phyloP scores from a whole-genome alignment of 2,797 vertebrate genomes.

The Taenioides sp. region DNA sequence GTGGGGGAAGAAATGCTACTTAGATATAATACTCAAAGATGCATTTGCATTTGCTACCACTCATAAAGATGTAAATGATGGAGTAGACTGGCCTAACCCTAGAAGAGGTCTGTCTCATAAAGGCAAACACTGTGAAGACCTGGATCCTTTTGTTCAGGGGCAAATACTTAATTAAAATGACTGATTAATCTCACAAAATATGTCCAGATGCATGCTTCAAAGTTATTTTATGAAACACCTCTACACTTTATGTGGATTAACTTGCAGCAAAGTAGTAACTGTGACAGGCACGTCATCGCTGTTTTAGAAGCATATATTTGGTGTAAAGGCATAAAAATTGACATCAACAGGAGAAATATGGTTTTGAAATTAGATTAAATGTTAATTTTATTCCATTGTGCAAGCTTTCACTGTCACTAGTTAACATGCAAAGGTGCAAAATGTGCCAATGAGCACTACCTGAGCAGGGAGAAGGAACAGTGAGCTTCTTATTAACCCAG shows the following conservation, averaged over 20 bases:
- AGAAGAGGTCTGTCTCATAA: too few relatives aligned
- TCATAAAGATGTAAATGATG: too few relatives aligned
- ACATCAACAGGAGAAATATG: too few relatives aligned
- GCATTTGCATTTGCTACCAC: too few relatives aligned
- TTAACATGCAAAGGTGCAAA: conserved; percentile 51
- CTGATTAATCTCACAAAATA: neutral
- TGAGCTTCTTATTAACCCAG: conserved; percentile 67
- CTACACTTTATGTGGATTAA: neutral
- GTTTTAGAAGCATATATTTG: neutral
- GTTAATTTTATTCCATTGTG: neutral
- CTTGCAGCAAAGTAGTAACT: neutral
- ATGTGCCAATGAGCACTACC: conserved; percentile 47
- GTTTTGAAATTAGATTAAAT: neutral
- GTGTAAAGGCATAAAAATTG: neutral
- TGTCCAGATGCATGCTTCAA: neutral
- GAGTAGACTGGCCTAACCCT: too few relatives aligned
- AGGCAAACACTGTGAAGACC: too few relatives aligned
- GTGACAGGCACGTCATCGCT: neutral
- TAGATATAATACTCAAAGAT: neutral
- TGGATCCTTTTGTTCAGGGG: too few relatives aligned
- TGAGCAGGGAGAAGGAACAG: conserved; percentile 64
- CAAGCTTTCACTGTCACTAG: neutral
- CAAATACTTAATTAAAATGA: too few relatives aligned
- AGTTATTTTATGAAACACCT: conserved; percentile 12
- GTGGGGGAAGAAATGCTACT: neutral